phyloP scores from a whole-genome alignment of 2,888 invertebrate species.

The Cactoblastis cactorum region DNA sequence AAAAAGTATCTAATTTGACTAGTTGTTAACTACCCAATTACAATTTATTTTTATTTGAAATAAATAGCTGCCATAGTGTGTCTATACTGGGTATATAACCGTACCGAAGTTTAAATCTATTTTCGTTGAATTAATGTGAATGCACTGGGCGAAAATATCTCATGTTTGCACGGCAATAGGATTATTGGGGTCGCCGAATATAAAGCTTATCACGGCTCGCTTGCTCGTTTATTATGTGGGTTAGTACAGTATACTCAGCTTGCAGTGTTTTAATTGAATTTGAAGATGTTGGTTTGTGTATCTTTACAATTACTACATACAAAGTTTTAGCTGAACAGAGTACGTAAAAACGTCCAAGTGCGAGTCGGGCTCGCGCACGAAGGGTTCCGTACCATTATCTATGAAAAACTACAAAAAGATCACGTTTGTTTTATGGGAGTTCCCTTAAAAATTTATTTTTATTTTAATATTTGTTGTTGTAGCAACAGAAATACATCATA shows the following conservation, averaged over 20 bases:
- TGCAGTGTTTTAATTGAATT: slow-evolving; percentile 1
- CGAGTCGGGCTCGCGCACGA: too few relatives aligned
- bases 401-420: too few relatives aligned
- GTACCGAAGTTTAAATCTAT: slow-evolving; percentile 1
- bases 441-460: too few relatives aligned
- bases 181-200: slow-evolving; percentile 76
- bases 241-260: slow-evolving; percentile 13
- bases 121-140: slow-evolving; percentile 7
- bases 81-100: background rate
- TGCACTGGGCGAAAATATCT: slow-evolving; percentile 13
- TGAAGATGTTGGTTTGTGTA: slow-evolving; percentile 1
- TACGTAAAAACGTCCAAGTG: background rate
- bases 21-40: too few relatives aligned
- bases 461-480: too few relatives aligned
- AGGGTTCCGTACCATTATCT: too few relatives aligned
- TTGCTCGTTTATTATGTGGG: slow-evolving; percentile 16
- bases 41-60: too few relatives aligned
- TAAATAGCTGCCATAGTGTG: background rate
- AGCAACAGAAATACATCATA: too few relatives aligned
- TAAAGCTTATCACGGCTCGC: slow-evolving; percentile 17
- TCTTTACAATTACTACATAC: background rate
- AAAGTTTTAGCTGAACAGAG: background rate
- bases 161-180: slow-evolving; percentile 14
- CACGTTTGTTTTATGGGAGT: too few relatives aligned
- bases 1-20: too few relatives aligned